phyloP scores from a whole-genome alignment of 1,140 invertebrate species.

The Drosophila guanche region DNA sequence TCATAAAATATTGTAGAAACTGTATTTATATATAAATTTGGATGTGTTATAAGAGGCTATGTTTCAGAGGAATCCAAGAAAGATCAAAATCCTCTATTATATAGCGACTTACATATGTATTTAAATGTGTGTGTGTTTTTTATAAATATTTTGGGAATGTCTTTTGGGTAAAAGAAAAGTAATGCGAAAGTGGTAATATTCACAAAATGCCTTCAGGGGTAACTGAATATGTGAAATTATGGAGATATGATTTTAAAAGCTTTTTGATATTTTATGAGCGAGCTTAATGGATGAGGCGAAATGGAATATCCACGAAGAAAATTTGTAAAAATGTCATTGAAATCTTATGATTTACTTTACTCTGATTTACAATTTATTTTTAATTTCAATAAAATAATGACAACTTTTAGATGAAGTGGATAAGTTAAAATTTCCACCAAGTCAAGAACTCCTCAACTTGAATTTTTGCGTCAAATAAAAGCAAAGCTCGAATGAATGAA shows the following conservation, averaged over 20 bases:
- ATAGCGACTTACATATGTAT: too few relatives aligned
- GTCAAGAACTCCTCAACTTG: too few relatives aligned
- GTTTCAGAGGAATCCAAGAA: too few relatives aligned
- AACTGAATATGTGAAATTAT: slow-evolving; percentile 1
- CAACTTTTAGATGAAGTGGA: too few relatives aligned
- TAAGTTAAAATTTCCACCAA: too few relatives aligned
- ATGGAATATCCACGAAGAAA: too few relatives aligned
- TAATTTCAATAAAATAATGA: too few relatives aligned
- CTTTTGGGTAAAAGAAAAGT: slow-evolving; percentile 8
- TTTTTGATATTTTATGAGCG: slow-evolving; percentile 1
- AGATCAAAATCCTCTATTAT: too few relatives aligned
- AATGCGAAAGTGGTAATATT: slow-evolving; percentile 15
- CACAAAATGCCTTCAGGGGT: slow-evolving; percentile 30
- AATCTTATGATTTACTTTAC: too few relatives aligned
- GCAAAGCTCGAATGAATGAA: slow-evolving; percentile 52
- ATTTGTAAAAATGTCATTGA: too few relatives aligned
- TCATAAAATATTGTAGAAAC: slow-evolving; percentile 18
- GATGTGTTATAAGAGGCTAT: slow-evolving; percentile 8
- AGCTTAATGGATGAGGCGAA: background rate
- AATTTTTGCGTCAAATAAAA: slow-evolving; percentile 61
- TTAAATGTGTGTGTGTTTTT: slow-evolving; percentile 32
- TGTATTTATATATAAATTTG: slow-evolving; percentile 26
- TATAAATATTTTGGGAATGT: slow-evolving; percentile 2
- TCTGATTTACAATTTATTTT: too few relatives aligned
- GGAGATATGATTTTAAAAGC: slow-evolving; percentile 4